Conservation (phyloP, 2,797 vertebrate genomes). For the Parauchenoglanis ngamensis region DNA sequence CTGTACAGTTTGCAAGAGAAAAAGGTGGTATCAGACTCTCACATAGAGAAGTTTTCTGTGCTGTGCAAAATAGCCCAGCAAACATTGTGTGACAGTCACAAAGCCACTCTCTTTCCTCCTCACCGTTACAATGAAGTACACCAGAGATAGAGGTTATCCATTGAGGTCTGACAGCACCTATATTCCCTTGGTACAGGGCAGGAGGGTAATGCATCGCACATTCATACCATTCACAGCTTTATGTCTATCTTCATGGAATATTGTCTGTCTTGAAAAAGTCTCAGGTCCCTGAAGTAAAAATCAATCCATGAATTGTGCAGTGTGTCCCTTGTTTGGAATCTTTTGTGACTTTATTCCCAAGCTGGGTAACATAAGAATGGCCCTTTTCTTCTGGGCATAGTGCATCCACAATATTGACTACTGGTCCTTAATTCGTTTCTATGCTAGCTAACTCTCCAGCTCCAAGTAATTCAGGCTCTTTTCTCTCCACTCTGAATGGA, state of each 20-base stretch:
- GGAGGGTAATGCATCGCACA: conserved; percentile 74
- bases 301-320: conserved; percentile 75
- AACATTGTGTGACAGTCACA: conserved; percentile 65
- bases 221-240: conserved; percentile 73
- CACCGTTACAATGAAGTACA: conserved; percentile 62
- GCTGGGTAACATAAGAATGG: conserved; percentile 82
- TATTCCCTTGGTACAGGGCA: conserved; percentile 74
- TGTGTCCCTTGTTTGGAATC: conserved; percentile 79
- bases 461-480: conserved; percentile 78
- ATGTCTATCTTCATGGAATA: conserved; percentile 70
- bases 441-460: conserved; percentile 79
- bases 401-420: conserved; percentile 85
- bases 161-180: conserved; percentile 67
- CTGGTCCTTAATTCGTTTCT: conserved; percentile 82
- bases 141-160: conserved; percentile 76
- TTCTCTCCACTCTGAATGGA: conserved; percentile 76
- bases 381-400: conserved; percentile 76
- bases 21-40: background rate
- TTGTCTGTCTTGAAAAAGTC: conserved; percentile 77
- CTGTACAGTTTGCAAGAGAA: background rate
- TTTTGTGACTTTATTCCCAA: conserved; percentile 80
- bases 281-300: conserved; percentile 82
- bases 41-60: conserved; percentile 56
- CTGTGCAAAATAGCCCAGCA: conserved; percentile 56
- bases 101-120: conserved; percentile 64